These are phyloP conservation scores for Drosophila trichaetosa DNA, from an alignment of 2,888 invertebrate species.

Conservation along the genomic window DNA sequence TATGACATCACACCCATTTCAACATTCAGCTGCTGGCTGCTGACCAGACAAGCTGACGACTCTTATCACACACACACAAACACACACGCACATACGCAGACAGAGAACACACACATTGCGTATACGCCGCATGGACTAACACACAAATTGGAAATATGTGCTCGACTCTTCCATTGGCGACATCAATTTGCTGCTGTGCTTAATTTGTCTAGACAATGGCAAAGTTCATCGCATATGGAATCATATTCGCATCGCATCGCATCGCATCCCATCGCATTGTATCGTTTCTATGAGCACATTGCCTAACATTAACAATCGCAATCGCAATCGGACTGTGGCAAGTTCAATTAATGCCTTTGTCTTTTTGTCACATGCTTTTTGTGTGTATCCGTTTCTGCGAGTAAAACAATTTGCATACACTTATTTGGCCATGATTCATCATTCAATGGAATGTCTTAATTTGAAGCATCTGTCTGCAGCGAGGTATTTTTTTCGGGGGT, in stretches of 20 bases:
- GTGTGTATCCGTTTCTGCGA: constrained; percentile 23
- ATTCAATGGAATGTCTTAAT: constrained; percentile 69
- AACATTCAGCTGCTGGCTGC: constrained; percentile 43
- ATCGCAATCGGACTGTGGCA: constrained; percentile 15
- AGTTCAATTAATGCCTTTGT: constrained; percentile 65
- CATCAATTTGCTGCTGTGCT: constrained; percentile 62
- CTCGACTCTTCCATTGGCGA: constrained; percentile 48
- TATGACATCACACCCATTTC: constrained; percentile 79
- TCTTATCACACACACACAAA: constrained; percentile 32
- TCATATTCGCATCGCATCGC: constrained; percentile 28
- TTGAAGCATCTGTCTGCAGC: constrained; percentile 66
- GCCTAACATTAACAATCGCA: constrained; percentile 20
- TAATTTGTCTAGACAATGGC: constrained; percentile 80
- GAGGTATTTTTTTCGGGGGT: constrained; percentile 20
- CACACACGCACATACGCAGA: constrained; percentile 11
- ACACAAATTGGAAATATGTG: constrained; percentile 53
- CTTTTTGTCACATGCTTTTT: constrained; percentile 56
- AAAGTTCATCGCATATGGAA: constrained; percentile 65
- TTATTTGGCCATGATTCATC: constrained; percentile 57
- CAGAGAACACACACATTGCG: constrained; percentile 52
- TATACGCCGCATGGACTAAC: constrained; percentile 63
- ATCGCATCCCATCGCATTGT: constrained; percentile 35
- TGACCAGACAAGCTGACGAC: constrained; percentile 70
- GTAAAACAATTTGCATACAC: constrained; percentile 55
- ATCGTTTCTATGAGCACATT: constrained; percentile 39